A percentile compares a stretch with the other conserved stretches of the same genome.
phyloP scores from a whole-genome alignment of 2,797 vertebrate species.

The Miichthys miiuy region DNA sequence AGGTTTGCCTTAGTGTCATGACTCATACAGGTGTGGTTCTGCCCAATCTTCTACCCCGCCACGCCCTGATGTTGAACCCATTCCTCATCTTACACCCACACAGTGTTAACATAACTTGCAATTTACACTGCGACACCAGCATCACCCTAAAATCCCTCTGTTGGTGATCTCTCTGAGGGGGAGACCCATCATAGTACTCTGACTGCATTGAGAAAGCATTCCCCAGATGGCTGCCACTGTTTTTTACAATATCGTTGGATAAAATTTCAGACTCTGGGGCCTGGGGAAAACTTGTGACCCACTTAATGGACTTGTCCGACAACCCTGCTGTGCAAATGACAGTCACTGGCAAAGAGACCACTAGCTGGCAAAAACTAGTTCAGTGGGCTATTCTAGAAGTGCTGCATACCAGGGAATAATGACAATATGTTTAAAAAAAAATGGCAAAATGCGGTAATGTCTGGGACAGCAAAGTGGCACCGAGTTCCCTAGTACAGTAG shows the following conservation, averaged over 20 bases:
- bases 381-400: constrained; percentile 10
- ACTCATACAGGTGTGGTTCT: constrained; percentile 68
- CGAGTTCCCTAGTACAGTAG: constrained; percentile 13
- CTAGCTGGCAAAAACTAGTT: constrained; percentile 16
- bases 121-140: constrained; percentile 45
- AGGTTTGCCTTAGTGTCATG: constrained; percentile 55
- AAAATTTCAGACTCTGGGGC: constrained; percentile 54
- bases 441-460: constrained; percentile 48
- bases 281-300: constrained; percentile 43
- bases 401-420: constrained; percentile 21
- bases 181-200: constrained; percentile 29
- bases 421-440: constrained; percentile 38
- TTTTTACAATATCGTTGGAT: constrained; percentile 65
- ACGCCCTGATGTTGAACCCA: constrained; percentile 60
- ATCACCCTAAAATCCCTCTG: constrained; percentile 23
- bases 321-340: constrained; percentile 31
- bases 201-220: constrained; percentile 68
- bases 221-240: constrained; percentile 67
- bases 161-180: constrained; percentile 26
- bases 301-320: constrained; percentile 53
- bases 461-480: constrained; percentile 30
- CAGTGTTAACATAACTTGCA: constrained; percentile 39
- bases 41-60: constrained; percentile 39
- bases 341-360: constrained; percentile 30
- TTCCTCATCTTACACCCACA: constrained; percentile 33